A percentile compares a stretch with the other conserved stretches of the same genome.
These are phyloP conservation scores for Operophtera brumata DNA, from an alignment of 2,888 invertebrate genomes.

Conservation along the genomic window DNA sequence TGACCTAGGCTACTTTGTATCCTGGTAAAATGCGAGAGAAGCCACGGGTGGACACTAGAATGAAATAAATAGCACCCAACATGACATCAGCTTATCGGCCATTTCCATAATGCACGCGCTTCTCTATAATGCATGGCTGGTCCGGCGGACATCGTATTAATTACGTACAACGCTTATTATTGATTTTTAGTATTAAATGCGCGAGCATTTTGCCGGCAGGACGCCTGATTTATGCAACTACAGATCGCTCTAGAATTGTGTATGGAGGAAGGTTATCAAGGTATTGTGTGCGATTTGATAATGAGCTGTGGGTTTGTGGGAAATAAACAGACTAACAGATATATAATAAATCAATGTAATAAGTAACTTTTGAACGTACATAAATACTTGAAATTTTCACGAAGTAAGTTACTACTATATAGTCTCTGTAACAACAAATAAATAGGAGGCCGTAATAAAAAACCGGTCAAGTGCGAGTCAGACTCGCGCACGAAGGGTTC, in stretches of 20 bases:
- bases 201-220: constrained; percentile 50
- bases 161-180: constrained; percentile 78
- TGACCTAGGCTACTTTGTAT: too few relatives aligned
- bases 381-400: too few relatives aligned
- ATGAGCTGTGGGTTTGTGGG: not conserved
- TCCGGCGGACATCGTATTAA: constrained; percentile 64
- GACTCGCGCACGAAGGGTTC: too few relatives aligned
- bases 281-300: not conserved
- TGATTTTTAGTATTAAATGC: constrained; percentile 77
- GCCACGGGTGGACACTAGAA: not conserved
- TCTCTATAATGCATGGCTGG: constrained; percentile 61
- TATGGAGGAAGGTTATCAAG: not conserved
- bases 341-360: not conserved
- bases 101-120: constrained; percentile 66
- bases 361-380: too few relatives aligned
- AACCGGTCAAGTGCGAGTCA: too few relatives aligned
- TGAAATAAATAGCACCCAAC: constrained; percentile 12
- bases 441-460: too few relatives aligned
- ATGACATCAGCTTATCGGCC: constrained; percentile 47
- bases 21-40: not conserved
- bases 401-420: too few relatives aligned
- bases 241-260: constrained; percentile 1
- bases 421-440: too few relatives aligned
- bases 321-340: not conserved
- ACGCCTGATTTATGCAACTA: constrained; percentile 36